Percentiles rank a stretch among this genome's conserved stretches.
phyloP scores from a whole-genome alignment of 2,113 vertebrate genomes.

The Tragulus kanchil region DNA sequence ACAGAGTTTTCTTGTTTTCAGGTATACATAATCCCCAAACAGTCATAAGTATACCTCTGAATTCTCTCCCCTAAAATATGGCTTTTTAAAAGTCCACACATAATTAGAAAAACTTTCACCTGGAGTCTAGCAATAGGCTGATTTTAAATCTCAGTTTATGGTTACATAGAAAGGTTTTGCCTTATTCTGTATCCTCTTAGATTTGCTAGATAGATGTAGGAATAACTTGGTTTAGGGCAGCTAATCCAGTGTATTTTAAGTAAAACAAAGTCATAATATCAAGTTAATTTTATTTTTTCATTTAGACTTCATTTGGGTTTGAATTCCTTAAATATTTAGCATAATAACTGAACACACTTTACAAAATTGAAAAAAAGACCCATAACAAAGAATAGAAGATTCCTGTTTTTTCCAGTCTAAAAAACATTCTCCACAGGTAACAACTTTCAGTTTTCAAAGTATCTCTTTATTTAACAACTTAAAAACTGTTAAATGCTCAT shows the following conservation, averaged over 20 bases:
- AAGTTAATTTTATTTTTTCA: neutral
- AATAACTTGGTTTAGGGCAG: neutral
- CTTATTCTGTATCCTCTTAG: neutral
- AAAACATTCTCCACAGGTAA: neutral
- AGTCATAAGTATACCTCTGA: neutral
- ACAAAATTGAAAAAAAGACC: neutral
- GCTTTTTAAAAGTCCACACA: too few relatives aligned
- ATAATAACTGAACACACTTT: neutral
- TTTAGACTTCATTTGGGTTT: constrained; percentile 5
- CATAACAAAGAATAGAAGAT: neutral
- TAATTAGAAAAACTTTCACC: neutral
- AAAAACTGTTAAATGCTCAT: neutral
- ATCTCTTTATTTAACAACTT: neutral
- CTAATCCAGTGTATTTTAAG: neutral
- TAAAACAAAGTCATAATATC: neutral
- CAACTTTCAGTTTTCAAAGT: neutral
- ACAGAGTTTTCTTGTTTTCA: too few relatives aligned
- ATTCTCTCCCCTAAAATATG: too few relatives aligned
- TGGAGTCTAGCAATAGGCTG: neutral
- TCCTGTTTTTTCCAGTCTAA: neutral
- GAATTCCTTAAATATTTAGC: neutral
- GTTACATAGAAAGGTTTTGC: neutral
- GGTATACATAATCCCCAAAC: too few relatives aligned
- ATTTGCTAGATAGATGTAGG: neutral
- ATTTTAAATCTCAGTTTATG: neutral